phyloP scores from a whole-genome alignment of 2,888 invertebrate species.

The Xestia ashworthii region DNA sequence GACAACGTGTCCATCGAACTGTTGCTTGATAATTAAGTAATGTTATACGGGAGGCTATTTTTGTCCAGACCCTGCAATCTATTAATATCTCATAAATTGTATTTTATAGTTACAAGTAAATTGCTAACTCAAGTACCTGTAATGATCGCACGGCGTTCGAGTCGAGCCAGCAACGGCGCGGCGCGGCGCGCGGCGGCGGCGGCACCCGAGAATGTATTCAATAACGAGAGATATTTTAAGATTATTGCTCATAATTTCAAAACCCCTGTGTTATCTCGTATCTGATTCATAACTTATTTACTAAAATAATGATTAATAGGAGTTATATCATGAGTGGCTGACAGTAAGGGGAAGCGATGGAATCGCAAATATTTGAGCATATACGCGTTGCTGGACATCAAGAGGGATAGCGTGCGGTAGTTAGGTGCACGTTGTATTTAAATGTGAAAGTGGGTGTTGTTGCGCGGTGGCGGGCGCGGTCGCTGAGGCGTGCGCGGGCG shows the following conservation, averaged over 20 bases:
- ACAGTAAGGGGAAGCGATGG: slow-evolving; percentile 12
- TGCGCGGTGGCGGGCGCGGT: slow-evolving; percentile 46
- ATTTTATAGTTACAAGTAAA: slow-evolving; percentile 79
- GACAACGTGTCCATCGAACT: slow-evolving; percentile 62
- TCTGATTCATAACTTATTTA: slow-evolving; percentile 72
- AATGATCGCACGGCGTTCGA: slow-evolving; percentile 73
- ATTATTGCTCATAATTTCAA: slow-evolving; percentile 76
- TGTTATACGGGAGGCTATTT: slow-evolving; percentile 79
- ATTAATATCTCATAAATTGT: slow-evolving; percentile 85
- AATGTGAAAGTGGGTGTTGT: slow-evolving; percentile 66
- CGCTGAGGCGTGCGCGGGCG: slow-evolving; percentile 68
- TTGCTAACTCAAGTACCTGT: slow-evolving; percentile 83
- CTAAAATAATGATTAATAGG: slow-evolving; percentile 66
- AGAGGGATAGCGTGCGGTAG: slow-evolving; percentile 23
- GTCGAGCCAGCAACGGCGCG: slow-evolving; percentile 61
- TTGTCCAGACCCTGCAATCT: slow-evolving; percentile 78
- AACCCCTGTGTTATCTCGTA: slow-evolving; percentile 69
- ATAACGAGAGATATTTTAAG: slow-evolving; percentile 78
- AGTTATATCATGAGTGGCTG: slow-evolving; percentile 51
- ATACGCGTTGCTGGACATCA: slow-evolving; percentile 9
- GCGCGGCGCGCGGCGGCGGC: slow-evolving; percentile 6
- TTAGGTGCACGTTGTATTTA: slow-evolving; percentile 35
- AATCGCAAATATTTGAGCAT: slow-evolving; percentile 5
- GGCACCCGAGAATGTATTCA: slow-evolving; percentile 68
- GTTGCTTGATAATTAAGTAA: slow-evolving; percentile 76